Conservation (phyloP, 2,113 vertebrate genomes). For the Vidua macroura region DNA sequence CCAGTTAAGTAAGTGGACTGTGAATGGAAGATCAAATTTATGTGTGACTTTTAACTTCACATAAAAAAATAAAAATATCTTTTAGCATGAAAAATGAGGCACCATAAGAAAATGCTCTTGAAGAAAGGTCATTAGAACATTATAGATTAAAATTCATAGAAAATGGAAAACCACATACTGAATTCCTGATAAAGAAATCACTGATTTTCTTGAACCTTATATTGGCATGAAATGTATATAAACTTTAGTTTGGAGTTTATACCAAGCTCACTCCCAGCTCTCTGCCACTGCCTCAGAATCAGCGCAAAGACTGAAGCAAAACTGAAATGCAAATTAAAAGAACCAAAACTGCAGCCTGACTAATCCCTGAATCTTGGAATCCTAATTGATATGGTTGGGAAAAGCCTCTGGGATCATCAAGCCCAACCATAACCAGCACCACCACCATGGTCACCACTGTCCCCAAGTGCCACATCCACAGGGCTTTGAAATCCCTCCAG, state of each 20-base stretch:
- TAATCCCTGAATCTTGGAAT: neutral
- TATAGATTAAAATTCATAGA: neutral
- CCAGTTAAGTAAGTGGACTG: neutral
- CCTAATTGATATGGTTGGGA: accelerated
- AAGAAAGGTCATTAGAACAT: neutral
- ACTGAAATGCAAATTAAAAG: neutral
- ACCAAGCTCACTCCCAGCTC: neutral
- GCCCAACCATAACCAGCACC: neutral
- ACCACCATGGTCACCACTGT: neutral
- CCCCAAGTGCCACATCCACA: neutral
- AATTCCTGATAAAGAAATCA: neutral
- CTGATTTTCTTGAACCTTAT: neutral
- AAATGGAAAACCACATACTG: neutral
- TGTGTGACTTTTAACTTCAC: neutral
- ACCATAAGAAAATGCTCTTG: neutral
- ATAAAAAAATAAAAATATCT: neutral
- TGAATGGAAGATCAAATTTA: neutral
- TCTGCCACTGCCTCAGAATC: neutral
- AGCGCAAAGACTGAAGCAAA: neutral
- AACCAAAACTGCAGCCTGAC: neutral
- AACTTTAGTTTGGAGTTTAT: neutral
- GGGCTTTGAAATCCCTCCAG: neutral
- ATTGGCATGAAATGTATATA: neutral
- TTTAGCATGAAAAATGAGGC: neutral
- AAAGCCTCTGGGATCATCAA: neutral